Percentiles rank a stretch among this genome's conserved stretches.
Evolutionary conservation across 2,797 vertebrate genomes (phyloP).

Genomic region (Myotis pilosus): DNA sequence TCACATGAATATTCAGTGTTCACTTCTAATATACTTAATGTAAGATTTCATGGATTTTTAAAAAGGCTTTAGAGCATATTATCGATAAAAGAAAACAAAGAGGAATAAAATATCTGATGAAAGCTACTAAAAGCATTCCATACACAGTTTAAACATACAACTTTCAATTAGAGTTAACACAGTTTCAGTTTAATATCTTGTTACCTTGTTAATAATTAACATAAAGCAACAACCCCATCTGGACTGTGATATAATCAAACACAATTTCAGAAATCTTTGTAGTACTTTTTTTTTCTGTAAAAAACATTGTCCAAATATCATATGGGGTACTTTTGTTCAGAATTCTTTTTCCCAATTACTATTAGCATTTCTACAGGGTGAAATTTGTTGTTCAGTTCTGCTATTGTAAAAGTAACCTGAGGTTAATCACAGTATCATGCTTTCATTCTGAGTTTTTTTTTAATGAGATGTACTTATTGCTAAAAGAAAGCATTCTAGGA

Average conservation of each 20-base stretch:
- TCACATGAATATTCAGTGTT: constrained; percentile 13
- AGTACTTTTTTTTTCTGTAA: neutral
- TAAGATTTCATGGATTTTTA: constrained; percentile 2
- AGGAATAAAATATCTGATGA: neutral
- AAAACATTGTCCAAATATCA: neutral
- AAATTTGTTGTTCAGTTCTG: neutral
- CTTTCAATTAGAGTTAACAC: constrained; percentile 45
- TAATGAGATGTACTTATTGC: constrained; percentile 22
- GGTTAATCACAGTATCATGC: neutral
- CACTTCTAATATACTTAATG: constrained; percentile 30
- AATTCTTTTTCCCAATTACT: neutral
- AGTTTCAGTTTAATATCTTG: constrained; percentile 38
- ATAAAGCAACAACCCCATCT: constrained; percentile 41
- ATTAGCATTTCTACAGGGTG: neutral
- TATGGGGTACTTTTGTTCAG: neutral
- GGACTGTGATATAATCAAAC: constrained; percentile 40
- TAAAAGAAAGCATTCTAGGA: neutral
- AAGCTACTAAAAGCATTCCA: neutral
- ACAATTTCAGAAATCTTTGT: constrained; percentile 24
- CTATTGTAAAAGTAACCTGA: neutral
- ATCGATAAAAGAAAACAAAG: constrained; percentile 6
- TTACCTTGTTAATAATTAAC: constrained; percentile 59
- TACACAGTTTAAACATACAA: constrained; percentile 44
- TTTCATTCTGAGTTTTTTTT: constrained; percentile 20
- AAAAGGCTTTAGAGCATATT: neutral